phyloP scores from a whole-genome alignment of 2,888 invertebrate genomes.

The Liodrosophila aerea region DNA sequence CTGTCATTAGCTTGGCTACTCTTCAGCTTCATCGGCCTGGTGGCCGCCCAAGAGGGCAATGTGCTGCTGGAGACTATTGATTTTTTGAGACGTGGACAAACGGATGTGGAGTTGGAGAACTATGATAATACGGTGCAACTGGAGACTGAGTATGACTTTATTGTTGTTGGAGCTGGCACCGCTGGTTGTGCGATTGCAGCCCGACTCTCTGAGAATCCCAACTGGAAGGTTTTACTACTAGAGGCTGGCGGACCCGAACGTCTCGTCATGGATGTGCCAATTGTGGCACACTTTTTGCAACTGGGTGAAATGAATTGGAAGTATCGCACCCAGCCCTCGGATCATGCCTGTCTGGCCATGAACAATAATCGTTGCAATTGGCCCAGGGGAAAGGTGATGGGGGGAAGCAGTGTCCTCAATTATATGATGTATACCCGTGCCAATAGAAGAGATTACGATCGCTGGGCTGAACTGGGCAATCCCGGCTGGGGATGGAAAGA shows the following conservation, averaged over 20 bases:
- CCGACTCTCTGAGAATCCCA: constrained; percentile 87
- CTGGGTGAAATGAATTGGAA: constrained; percentile 89
- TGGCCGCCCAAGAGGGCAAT: constrained; percentile 56
- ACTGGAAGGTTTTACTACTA: constrained; percentile 86
- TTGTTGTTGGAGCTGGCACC: constrained; percentile 90
- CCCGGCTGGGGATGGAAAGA: constrained; percentile 89
- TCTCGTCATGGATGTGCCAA: constrained; percentile 89
- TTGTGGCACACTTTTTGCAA: constrained; percentile 89
- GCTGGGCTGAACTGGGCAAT: constrained; percentile 89
- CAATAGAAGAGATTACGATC: constrained; percentile 88
- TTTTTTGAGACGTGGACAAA: constrained; percentile 79
- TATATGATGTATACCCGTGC: constrained; percentile 92
- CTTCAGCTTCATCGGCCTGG: constrained; percentile 8
- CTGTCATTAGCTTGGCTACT: no score
- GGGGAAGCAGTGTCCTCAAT: constrained; percentile 91
- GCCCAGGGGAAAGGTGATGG: constrained; percentile 92
- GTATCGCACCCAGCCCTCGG: constrained; percentile 90
- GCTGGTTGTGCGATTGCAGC: constrained; percentile 91
- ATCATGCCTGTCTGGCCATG: constrained; percentile 88
- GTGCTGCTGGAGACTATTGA: constrained; percentile 76
- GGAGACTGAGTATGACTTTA: constrained; percentile 87
- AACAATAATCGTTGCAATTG: constrained; percentile 89
- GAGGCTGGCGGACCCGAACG: constrained; percentile 90
- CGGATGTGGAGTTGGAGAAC: constrained; percentile 78
- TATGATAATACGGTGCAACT: constrained; percentile 73